Evolutionary conservation across 2,113 vertebrate genomes (phyloP).

Genomic region (Cyprinodon tularosa): DNA sequence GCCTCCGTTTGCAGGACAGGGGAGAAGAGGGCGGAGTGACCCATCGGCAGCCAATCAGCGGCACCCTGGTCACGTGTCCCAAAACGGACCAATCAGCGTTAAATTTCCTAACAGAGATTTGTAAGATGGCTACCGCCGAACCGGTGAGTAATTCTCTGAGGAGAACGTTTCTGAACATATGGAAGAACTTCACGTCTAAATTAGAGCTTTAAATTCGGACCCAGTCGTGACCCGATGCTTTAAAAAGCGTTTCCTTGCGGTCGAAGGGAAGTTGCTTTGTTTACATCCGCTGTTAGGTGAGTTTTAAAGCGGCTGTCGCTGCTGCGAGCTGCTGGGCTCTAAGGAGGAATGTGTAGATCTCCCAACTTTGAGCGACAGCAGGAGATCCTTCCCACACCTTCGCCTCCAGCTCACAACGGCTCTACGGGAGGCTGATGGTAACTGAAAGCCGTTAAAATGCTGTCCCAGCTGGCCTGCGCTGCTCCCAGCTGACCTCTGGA

Average conservation of each 20-base stretch:
- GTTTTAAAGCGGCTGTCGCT: constrained; percentile 37
- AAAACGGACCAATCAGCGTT: constrained; percentile 57
- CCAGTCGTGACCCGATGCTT: not conserved
- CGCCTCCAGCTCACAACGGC: too few relatives aligned
- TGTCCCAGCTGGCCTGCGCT: not conserved
- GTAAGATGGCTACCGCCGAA: constrained; percentile 98
- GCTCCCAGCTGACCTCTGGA: constrained; percentile 16
- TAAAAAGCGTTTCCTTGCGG: fast-evolving
- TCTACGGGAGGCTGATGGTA: too few relatives aligned
- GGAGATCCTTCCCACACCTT: not conserved
- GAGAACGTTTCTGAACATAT: constrained; percentile 43
- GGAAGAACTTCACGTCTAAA: not conserved
- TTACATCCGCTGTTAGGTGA: constrained; percentile 13
- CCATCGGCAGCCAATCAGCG: constrained; percentile 22
- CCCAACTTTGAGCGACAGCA: constrained; percentile 48
- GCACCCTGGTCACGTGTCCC: constrained; percentile 47
- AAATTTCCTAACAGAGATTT: constrained; percentile 82
- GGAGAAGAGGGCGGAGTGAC: constrained; percentile 57
- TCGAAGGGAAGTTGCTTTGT: not conserved
- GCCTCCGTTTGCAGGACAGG: constrained; percentile 76
- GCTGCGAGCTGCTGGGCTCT: constrained; percentile 45
- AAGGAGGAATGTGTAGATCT: constrained; percentile 36
- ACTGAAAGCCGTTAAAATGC: not conserved
- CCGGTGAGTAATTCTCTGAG: constrained; percentile 87
- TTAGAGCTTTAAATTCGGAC: not conserved